phyloP scores from a whole-genome alignment of 2,797 vertebrate species.

The Muraenolepis orangiensis region DNA sequence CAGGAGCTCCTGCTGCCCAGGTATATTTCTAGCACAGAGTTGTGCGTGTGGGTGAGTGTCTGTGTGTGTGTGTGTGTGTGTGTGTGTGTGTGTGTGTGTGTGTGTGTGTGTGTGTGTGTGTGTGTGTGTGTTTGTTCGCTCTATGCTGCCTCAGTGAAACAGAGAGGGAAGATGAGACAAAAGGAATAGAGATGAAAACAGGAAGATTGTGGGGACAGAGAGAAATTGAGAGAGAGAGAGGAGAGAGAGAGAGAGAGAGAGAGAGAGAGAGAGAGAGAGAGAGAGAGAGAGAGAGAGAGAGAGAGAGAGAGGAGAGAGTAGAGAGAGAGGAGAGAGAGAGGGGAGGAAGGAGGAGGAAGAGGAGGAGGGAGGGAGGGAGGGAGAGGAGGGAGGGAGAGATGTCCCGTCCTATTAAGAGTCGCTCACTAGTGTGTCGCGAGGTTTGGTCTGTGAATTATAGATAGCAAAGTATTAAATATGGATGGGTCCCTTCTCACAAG shows the following conservation, averaged over 20 bases:
- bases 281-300: background rate
- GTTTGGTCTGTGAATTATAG: conserved; percentile 63
- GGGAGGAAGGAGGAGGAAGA: conserved; percentile 5
- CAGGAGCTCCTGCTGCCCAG: no score
- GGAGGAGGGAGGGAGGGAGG: conserved; percentile 13
- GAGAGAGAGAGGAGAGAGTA: conserved; percentile 4
- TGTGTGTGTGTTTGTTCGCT: background rate
- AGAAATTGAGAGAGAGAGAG: background rate
- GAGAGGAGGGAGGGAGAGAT: conserved; percentile 23
- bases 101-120: background rate
- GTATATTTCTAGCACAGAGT: no score
- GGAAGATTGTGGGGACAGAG: background rate
- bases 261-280: background rate
- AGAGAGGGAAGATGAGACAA: background rate
- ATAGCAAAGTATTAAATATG: conserved; percentile 59
- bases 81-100: no score
- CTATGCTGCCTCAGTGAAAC: background rate
- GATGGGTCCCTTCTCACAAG: conserved; percentile 38
- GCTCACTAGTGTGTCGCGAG: conserved; percentile 43
- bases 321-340: background rate
- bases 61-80: no score
- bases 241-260: background rate
- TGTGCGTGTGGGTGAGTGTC: no score
- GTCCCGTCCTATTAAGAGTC: conserved; percentile 36
- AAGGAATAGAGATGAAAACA: background rate